Evolutionary conservation across 2,888 invertebrate species (phyloP), one percentile per base, ranked within the genome.

Genomic region (Caenorhabditis plicata): DNA sequence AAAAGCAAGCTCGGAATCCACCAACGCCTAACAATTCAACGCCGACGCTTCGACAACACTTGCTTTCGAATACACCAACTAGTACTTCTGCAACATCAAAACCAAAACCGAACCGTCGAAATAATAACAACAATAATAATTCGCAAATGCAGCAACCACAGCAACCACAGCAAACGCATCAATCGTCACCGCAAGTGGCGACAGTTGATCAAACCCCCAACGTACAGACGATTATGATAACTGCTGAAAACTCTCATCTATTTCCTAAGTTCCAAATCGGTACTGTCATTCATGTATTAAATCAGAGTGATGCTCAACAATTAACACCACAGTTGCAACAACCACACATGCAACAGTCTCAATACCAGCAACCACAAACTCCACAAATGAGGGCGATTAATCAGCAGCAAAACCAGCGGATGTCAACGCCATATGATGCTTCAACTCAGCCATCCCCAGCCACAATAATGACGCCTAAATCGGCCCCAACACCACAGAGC

Each of bases 191-290:
- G 29, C 13, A 5, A 27, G n/a, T 8, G 2, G 7, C 19, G 22
- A 36, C 36, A 36, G 31, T 13, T 9, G 13, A 9, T 13, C 11
- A n/a, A n/a, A n/a, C n/a, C n/a, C n/a, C n/a, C n/a, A n/a, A n/a
- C n/a, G n/a, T n/a, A n/a, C 32, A 43, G 7, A 43, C 32, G 31
- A 43, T 43, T 5, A 20, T 3, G 5, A 22, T 43, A 15, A 43
- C 31, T 2, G 2, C 2, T n/a, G 33, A 31, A 13, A 43, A 43
- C 26, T 13, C 9, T 13, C 29, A 43, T n/a, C 29, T 43, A 23
- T 43, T 43, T 23, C 43, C 31, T 2, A 23, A 23, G 9, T 23
- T 43, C 15, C 19, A 31, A 11, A 43, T 33, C 27, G 43, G 43
- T n/a, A 25, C 43, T 5, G 32, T 43, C 32, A n/a, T 42, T 20